Evolutionary conservation across 2,888 invertebrate genomes (phyloP), one percentile per base, ranked within the genome.

Genomic region (Leptinotarsa peninsularis): DNA sequence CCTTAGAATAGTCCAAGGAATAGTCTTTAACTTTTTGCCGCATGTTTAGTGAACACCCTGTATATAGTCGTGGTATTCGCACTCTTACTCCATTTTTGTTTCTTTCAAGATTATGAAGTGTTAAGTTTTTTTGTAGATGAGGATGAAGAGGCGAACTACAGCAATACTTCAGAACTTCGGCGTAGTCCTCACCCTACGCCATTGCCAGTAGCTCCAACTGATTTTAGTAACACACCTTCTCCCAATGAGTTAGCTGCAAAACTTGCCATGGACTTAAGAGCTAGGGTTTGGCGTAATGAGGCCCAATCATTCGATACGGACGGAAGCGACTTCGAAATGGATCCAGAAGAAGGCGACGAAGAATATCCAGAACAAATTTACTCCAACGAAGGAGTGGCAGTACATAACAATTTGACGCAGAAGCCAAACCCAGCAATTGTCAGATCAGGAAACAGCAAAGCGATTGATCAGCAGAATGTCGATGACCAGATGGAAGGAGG

Each of bases 181-280:
- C 15, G 33, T n/a, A 27, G 43, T 63, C 63, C 27, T 33, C n/a
- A 43, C 7, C 33, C 27, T n/a, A 10, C n/a, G 4, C 23, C 58
- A 4, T 23, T 23, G 23, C 58, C 58, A 14, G 4, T 58, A 3
- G 15, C 58, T 58, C 2, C 58, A 23, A 27, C 15, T 4, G 23
- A 58, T 21, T 4, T 3, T 5, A 4, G 1, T 23, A 58, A 15
- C 58, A 15, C 21, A 43, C 14, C 21, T 27, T 67, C 60, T 15
- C n/a, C 58, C n/a, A 67, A 49, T 43, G 43, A 56, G 49, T 71
- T 74, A 17, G 71, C 71, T 13, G 27, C 33, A 14, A 71, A 71
- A 71, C 52, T 74, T 5, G 56, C 74, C 7, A 54, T 58, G 60
- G 71, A 52, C 15, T 52, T 74, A 17, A 71, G 71, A 49, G 13